These are phyloP conservation scores for Branchipolynoe longqiensis DNA, from an alignment of 2,888 invertebrate genomes.

Conservation along the genomic window DNA sequence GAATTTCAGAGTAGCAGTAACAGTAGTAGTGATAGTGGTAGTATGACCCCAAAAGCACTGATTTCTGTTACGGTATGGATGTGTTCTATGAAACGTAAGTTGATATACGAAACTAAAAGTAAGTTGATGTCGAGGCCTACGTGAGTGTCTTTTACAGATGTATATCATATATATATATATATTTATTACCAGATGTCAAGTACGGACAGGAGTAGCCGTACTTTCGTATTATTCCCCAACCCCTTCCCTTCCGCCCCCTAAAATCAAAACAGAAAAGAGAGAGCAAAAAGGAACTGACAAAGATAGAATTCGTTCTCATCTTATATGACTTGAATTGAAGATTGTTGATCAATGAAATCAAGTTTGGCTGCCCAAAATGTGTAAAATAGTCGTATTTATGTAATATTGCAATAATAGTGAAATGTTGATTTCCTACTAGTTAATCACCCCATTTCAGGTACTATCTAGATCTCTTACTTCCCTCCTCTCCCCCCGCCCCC, in stretches of 20 bases:
- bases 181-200: constrained; percentile 40
- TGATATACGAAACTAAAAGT: constrained; percentile 4
- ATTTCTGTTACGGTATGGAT: constrained; percentile 17
- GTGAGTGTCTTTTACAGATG: constrained; percentile 31
- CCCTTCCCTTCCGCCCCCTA: no score
- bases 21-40: background rate
- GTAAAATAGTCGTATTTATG: no score
- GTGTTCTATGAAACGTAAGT: no score
- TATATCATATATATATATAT: no score
- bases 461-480: no score
- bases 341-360: constrained; percentile 40
- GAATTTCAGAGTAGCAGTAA: background rate
- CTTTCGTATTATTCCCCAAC: background rate
- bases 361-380: no score
- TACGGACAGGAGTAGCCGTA: background rate
- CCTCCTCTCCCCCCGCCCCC: no score
- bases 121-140: background rate
- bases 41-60: background rate
- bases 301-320: background rate
- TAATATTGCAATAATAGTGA: no score
- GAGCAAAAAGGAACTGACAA: background rate
- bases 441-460: no score
- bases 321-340: constrained; percentile 30
- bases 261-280: no score
- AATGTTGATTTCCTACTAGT: no score